Percentiles rank a stretch among this genome's conserved stretches.
Conservation (phyloP, 1,140 invertebrate species). For the Drosophila rhopaloa region DNA sequence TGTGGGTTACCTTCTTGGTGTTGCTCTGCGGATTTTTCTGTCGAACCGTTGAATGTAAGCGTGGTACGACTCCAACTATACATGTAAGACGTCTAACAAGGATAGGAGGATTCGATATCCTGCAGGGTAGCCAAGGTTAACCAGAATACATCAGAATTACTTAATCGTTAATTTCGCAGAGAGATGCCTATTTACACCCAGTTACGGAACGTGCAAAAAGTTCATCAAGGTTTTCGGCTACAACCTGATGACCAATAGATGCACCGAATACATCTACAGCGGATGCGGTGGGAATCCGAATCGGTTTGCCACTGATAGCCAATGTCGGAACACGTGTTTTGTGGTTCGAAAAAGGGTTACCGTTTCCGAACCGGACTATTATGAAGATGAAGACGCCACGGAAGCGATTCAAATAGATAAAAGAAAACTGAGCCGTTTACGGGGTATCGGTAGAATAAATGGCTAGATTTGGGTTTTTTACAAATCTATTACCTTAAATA, state of each 20-base stretch:
- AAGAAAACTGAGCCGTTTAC: no score
- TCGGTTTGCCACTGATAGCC: constrained; percentile 18
- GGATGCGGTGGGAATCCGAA: constrained; percentile 62
- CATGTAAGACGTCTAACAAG: neutral
- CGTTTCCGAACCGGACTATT: neutral
- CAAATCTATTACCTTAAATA: no score
- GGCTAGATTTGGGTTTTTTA: no score
- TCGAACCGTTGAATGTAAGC: neutral
- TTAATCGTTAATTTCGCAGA: neutral
- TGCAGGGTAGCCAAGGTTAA: constrained; percentile 10
- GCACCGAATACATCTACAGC: constrained; percentile 11
- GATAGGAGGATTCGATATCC: neutral
- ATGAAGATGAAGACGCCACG: neutral
- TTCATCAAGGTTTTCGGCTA: constrained; percentile 2
- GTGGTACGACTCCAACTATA: no score
- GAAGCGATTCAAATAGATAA: no score
- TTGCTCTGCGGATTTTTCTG: neutral
- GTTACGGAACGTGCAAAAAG: constrained; percentile 1
- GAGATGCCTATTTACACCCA: constrained; percentile 3
- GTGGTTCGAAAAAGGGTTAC: neutral
- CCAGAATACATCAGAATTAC: neutral
- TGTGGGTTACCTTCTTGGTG: constrained; percentile 8
- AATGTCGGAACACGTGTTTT: constrained; percentile 13
- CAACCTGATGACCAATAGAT: constrained; percentile 14
- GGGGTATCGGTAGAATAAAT: no score